Evolutionary conservation across 2,797 vertebrate species (phyloP).

Genomic region (Lutra lutra): DNA sequence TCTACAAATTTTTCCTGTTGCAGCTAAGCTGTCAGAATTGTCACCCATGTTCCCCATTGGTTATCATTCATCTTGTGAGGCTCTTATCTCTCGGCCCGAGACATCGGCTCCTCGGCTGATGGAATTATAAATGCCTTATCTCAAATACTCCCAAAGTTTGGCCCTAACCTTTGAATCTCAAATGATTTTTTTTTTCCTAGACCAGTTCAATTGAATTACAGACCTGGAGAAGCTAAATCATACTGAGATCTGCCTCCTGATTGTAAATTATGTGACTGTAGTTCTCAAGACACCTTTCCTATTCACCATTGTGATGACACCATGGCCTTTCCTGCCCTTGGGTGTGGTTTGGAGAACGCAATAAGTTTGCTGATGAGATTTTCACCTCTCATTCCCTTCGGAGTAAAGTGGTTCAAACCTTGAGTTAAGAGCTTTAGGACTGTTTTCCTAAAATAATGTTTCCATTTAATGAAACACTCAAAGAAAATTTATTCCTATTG

Average conservation of each 20-base stretch:
- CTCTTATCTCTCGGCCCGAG: background rate
- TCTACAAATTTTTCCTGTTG: constrained; percentile 15
- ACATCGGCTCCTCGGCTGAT: background rate
- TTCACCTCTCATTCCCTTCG: background rate
- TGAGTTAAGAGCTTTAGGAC: background rate
- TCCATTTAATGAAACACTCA: constrained; percentile 6
- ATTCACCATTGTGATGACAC: background rate
- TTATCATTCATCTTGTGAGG: background rate
- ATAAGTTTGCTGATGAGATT: background rate
- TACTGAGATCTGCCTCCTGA: background rate
- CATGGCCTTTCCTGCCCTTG: background rate
- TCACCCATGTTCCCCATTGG: background rate
- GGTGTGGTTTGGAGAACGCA: background rate
- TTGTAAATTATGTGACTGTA: background rate
- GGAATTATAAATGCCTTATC: constrained; percentile 47
- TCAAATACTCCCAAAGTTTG: constrained; percentile 17
- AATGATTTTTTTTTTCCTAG: background rate
- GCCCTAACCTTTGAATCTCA: constrained; percentile 52
- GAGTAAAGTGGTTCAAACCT: background rate
- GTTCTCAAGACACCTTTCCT: background rate
- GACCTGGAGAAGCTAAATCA: background rate
- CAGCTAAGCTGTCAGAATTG: background rate
- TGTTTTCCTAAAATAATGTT: constrained; percentile 29
- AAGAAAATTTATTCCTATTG: background rate
- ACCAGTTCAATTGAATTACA: background rate